These are phyloP conservation scores for Rynchops niger DNA, from an alignment of 2,113 vertebrate genomes.

Conservation along the genomic window DNA sequence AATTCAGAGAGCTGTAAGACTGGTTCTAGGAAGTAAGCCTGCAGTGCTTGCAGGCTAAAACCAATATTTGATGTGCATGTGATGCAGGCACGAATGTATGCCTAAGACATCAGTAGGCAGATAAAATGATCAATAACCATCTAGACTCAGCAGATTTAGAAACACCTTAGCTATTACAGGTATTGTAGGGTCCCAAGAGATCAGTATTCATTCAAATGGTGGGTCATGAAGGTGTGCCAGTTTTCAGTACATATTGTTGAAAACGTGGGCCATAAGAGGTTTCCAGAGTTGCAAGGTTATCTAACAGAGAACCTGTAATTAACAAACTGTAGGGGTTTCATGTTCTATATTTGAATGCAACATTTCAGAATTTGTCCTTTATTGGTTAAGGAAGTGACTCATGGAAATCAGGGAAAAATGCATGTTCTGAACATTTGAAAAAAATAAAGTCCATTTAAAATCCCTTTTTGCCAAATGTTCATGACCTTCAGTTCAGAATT, in stretches of 20 bases:
- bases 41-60: background rate
- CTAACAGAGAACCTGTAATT: background rate
- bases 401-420: background rate
- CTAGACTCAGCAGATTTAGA: background rate
- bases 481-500: background rate
- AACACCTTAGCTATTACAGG: background rate
- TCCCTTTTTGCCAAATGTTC: background rate
- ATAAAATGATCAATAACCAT: background rate
- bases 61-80: no score
- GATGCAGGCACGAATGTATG: background rate
- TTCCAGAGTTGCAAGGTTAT: background rate
- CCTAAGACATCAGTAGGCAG: background rate
- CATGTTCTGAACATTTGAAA: background rate
- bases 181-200: background rate
- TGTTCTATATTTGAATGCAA: background rate
- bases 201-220: background rate
- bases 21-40: background rate
- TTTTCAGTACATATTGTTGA: background rate
- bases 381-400: background rate
- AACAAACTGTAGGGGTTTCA: background rate
- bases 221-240: background rate
- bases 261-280: background rate
- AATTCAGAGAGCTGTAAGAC: background rate
- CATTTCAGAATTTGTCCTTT: background rate
- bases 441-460: background rate